Evolutionary conservation across 2,888 invertebrate genomes (phyloP), one percentile per base, ranked within the genome.

Genomic region (Diploptera punctata): DNA sequence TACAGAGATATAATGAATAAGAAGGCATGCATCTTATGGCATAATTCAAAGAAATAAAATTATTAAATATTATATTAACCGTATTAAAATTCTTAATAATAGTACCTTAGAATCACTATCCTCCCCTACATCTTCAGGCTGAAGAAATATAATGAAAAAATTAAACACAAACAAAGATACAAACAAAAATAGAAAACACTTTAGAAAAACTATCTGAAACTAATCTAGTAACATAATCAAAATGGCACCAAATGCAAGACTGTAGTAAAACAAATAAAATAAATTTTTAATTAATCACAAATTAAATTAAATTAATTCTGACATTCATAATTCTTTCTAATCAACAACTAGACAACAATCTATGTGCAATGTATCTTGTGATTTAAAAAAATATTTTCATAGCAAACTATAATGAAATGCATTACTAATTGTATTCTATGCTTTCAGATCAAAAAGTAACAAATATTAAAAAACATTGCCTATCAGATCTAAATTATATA

Each of bases 101-200:
- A 62, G 74, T 76, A 77, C 77, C 77, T 77, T 78, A 3, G 75
- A 73, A 16, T 78, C 77, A 76, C 76, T 76, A 69, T 78, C 77
- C 62, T 77, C 77, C 21, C 29, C 60, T 57, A 62, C 74, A 75
- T 74, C 77, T 76, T 72, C 77, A 71, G 44, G 75, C 76, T 44
- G 74, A 73, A 67, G 76, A 73, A 65, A 65, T 65, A 26, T 47
- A 47, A 52, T 33, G 29, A 70, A 47, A 75, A 74, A 67, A 21
- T 31, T 47, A 65, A 65, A 73, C 47, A 75, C 29, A 73, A 69
- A 60, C 60, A 71, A 67, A 72, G 44, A 71, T 31, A 67, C 44
- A 71, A 71, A 67, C 52, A 57, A 71, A 67, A 31, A 43, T 16
- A 72, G n/a, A 67, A 49, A 52, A 65, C 18, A 38, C 18, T 10